Percentiles rank a stretch among this genome's conserved stretches.
These are phyloP conservation scores for Axinella damicornis DNA, from an alignment of 37 sponge, comb jelly and placozoan species.

Conservation along the genomic window DNA sequence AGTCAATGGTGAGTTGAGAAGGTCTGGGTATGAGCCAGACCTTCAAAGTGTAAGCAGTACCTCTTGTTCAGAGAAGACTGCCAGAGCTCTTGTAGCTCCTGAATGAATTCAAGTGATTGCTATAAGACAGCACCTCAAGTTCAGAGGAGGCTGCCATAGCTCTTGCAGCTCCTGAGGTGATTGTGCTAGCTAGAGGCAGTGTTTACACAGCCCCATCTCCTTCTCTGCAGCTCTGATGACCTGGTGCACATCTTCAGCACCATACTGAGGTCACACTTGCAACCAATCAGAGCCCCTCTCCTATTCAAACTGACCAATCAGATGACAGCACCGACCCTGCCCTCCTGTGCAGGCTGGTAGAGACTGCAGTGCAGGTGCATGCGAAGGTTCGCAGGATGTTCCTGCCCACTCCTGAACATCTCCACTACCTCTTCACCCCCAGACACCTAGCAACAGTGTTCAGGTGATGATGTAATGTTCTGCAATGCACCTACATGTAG, in stretches of 20 bases:
- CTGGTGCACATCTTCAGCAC: conserved; percentile 33
- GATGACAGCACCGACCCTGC: not conserved
- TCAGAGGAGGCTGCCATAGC: no score
- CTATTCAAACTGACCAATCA: no score
- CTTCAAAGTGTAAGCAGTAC: no score
- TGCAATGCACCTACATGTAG: no score
- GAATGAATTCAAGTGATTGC: no score
- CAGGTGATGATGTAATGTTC: conserved; percentile 16
- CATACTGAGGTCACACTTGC: conserved; percentile 1
- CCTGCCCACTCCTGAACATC: conserved; percentile 36
- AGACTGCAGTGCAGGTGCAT: conserved; percentile 54
- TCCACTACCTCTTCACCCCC: conserved; percentile 62
- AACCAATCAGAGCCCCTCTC: not conserved
- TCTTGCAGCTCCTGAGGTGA: not conserved
- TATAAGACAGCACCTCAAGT: no score
- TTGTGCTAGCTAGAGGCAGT: not conserved
- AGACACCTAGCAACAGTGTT: conserved; percentile 47
- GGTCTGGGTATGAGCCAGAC: no score
- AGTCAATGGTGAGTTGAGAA: no score
- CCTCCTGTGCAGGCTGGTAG: conserved; percentile 15
- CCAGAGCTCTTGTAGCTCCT: no score
- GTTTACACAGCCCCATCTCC: not conserved
- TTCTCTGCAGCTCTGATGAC: conserved; percentile 22
- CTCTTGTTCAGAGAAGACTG: no score
- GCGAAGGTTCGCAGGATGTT: conserved; percentile 29